These are phyloP conservation scores for Geotrupes spiniger DNA, from an alignment of 2,888 invertebrate genomes.

Conservation along the genomic window DNA sequence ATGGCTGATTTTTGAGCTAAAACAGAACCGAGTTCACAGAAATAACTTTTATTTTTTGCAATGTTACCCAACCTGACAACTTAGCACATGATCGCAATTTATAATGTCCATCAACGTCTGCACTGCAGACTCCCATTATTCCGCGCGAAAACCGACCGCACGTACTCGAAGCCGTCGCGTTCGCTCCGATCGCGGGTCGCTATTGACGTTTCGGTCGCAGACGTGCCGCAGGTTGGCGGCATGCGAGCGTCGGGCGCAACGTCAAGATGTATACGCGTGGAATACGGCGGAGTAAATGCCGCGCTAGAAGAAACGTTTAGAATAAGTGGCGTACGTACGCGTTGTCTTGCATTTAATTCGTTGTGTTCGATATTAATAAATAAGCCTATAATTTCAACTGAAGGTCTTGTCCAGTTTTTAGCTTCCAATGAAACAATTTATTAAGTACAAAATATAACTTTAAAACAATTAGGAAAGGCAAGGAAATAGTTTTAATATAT, in stretches of 20 bases:
- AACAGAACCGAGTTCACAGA: conserved; percentile 24
- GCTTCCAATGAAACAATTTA: too few relatives aligned
- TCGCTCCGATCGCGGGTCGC: too few relatives aligned
- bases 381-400: conserved; percentile 1
- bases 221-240: neutral
- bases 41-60: conserved; percentile 24
- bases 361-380: neutral
- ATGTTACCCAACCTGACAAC: conserved; percentile 30
- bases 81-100: conserved; percentile 42
- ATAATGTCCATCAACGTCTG: conserved; percentile 38
- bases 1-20: conserved; percentile 1
- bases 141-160: neutral
- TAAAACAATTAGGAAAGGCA: too few relatives aligned
- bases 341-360: too few relatives aligned
- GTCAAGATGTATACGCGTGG: neutral
- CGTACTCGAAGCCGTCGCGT: conserved; percentile 1
- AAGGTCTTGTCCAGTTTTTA: too few relatives aligned
- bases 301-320: neutral
- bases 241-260: neutral
- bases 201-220: too few relatives aligned
- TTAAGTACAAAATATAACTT: too few relatives aligned
- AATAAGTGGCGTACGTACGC: neutral
- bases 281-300: conserved; percentile 1
- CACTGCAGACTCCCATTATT: conserved; percentile 3
- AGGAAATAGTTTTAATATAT: too few relatives aligned